Evolutionary conservation across 2,113 vertebrate genomes (phyloP), one percentile per base, ranked within the genome.

Genomic region (Gallinago paraguaiae): DNA sequence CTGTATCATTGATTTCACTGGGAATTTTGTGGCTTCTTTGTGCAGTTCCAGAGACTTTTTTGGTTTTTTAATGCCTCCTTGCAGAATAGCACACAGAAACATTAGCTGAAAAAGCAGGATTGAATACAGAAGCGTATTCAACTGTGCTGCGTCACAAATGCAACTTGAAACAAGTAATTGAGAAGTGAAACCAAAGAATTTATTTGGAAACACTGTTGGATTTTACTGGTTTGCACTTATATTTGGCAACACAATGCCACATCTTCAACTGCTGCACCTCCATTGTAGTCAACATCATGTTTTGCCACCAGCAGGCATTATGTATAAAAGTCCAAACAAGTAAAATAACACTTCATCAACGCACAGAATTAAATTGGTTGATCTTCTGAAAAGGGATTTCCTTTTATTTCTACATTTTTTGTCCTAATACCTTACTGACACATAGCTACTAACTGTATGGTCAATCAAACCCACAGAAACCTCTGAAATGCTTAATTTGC

Each of bases 11-110:
- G 87, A 56, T 84, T 97, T 94, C 92, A 92, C 94, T 15, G 72
- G 89, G 82, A 96, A 88, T 81, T 81, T 68, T 79, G 69, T 59
- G 64, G 81, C 83, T 90, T 95, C 89, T 95, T 92, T 63, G 20
- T 78, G 77, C 41, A 95, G 68, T 89, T 93, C 35, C 57, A 95
- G 67, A 76, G 65, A 78, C 70, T 97, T 76, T 85, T 80, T 92
- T 91, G 61, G 56, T 91, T 78, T 93, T 82, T 89, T 64, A 82
- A 69, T 50, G 91, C 78, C 89, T 97, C 84, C 90, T 96, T 95
- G 78, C 12, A 53, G 68, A 96, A 96, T 4, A 30, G 68, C 68
- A 72, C 17, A 65, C 2, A 22, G 25, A 43, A 57, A 61, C 24
- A 37, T 48, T 43, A 74, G 39, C 30, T 88, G 37, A 64, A 50